Base-by-base conservation (phyloP, 1,140 invertebrate species). In the Drosophila nikananu region DNA sequence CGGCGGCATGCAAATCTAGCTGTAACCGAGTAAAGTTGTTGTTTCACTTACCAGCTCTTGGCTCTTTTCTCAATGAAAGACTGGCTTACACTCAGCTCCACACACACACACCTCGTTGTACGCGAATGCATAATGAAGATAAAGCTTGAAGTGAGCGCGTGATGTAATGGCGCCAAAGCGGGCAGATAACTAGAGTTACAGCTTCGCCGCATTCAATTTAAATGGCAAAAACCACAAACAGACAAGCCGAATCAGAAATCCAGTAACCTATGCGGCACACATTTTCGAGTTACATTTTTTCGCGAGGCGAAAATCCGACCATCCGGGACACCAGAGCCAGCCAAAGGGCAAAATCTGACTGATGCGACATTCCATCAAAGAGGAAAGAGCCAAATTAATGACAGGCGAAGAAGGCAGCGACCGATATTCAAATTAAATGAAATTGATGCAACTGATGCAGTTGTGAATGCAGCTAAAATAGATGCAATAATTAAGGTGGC, bases 401-500 rank as follows among this genome's bases (percentile, higher is more conserved):
- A 17, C 10, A 1, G 51, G 51, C 48, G 21, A 15, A 30, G 48
- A 35, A n/a, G 25, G 25, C 37, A 49, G 35, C 60, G 52, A 59
- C 7, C 54, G 9, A 57, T 57, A 57, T 57, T 57, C 35, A 73
- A 74, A 73, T 73, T 61, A 73, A 74, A 76, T 63, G 74, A 86
- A 86, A 86, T 81, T 68, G 62, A 80, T 79, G 76, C 76, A 79
- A 79, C 64, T 77, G n/a, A n/a, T n/a, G 64, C 55, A 79, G 61
- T 59, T 61, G 62, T 49, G 52, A 83, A 77, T 87, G 80, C 80
- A 86, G 65, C 68, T 70, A 89, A 57, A 89, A 75, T 89, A 81
- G 81, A 84, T 80, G 84, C 80, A 87, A 89, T 90, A 90, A 89
- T 90, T 73, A 86, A 90, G 78, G 81, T 66, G 67, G 63, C 52